A percentile compares a stretch with the other conserved stretches of the same genome.
Evolutionary conservation across 2,888 invertebrate genomes (phyloP).

Genomic region (Dinocampus coccinellae): DNA sequence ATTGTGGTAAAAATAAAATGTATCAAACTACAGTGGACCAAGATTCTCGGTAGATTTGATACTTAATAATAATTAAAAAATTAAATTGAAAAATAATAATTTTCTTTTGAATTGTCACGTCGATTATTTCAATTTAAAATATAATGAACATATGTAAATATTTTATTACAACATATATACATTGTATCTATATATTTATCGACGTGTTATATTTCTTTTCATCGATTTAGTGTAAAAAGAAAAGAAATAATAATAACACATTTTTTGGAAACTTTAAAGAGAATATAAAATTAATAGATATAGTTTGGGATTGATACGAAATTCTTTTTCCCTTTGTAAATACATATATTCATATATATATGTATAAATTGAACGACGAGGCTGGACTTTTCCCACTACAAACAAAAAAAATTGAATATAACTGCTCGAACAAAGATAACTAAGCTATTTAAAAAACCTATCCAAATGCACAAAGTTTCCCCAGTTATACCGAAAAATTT

Average conservation of each 20-base stretch:
- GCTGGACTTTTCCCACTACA: slow-evolving; percentile 46
- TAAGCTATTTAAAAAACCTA: slow-evolving; percentile 43
- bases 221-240: slow-evolving; percentile 33
- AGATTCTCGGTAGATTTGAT: slow-evolving; percentile 35
- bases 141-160: slow-evolving; percentile 19
- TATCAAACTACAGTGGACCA: slow-evolving; percentile 32
- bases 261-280: slow-evolving; percentile 11
- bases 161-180: slow-evolving; percentile 30
- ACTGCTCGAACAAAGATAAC: slow-evolving; percentile 47
- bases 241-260: slow-evolving; percentile 16
- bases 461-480: slow-evolving; percentile 30
- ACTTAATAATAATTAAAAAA: slow-evolving; percentile 13
- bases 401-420: slow-evolving; percentile 44
- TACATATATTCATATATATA: too few species aligned
- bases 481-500: slow-evolving; percentile 27
- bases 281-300: slow-evolving; percentile 8
- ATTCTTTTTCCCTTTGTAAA: too few species aligned
- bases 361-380: slow-evolving; percentile 42
- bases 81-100: not conserved
- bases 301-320: not conserved
- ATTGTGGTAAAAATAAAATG: slow-evolving; percentile 6
- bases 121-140: slow-evolving; percentile 16
- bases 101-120: slow-evolving; percentile 9
- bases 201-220: slow-evolving; percentile 39
- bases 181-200: too few species aligned